phyloP scores from a whole-genome alignment of 2,113 vertebrate genomes.

The Thamnophis sirtalis region DNA sequence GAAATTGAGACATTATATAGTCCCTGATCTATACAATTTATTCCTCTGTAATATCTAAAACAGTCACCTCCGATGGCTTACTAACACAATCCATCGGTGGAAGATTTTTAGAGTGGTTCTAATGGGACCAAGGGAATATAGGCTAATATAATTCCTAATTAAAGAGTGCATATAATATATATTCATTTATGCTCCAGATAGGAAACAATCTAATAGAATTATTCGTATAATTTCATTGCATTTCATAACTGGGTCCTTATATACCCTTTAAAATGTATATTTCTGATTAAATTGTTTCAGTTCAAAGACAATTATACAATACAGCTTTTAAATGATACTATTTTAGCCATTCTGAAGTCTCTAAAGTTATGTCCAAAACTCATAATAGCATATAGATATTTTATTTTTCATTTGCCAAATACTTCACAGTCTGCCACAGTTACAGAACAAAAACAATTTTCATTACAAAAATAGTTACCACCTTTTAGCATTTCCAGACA shows the following conservation, averaged over 20 bases:
- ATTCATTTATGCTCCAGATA: neutral
- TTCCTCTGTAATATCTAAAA: neutral
- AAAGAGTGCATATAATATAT: neutral
- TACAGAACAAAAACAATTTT: conserved; percentile 63
- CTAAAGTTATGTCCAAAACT: conserved; percentile 37
- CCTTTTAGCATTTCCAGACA: conserved; percentile 62
- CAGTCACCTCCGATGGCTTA: neutral
- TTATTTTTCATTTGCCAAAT: conserved; percentile 67
- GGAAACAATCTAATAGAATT: neutral
- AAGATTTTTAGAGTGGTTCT: neutral
- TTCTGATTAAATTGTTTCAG: neutral
- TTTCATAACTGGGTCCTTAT: neutral
- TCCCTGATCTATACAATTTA: neutral
- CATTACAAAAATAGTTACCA: conserved; percentile 71
- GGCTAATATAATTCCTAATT: neutral
- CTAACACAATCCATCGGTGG: neutral
- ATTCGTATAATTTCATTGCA: neutral
- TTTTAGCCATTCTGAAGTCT: neutral
- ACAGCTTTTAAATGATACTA: neutral
- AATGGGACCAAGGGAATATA: neutral
- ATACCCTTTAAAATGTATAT: neutral
- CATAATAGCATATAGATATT: conserved; percentile 39
- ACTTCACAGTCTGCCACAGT: conserved; percentile 58
- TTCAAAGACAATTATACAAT: neutral
- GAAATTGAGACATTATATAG: neutral